Conservation (phyloP, 2,888 invertebrate species). For the Dicyrtomina minuta region DNA sequence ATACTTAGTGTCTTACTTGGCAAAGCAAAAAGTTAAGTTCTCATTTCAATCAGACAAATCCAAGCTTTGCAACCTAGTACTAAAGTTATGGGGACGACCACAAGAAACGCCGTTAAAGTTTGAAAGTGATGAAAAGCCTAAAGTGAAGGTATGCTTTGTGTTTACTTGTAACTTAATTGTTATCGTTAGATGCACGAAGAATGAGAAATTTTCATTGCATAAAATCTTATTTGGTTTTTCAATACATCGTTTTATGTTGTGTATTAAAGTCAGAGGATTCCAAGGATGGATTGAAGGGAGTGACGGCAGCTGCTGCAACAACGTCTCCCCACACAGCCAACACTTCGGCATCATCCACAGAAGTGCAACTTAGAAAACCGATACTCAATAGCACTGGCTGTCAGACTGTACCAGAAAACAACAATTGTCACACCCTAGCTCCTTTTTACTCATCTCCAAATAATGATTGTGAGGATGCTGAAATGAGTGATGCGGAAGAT, state of each 20-base stretch:
- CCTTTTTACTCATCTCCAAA: not conserved
- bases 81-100: constrained; percentile 38
- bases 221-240: too few species aligned
- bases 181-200: too few species aligned
- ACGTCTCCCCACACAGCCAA: too few species aligned
- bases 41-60: constrained; percentile 61
- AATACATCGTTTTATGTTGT: too few species aligned
- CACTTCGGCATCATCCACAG: too few species aligned
- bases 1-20: constrained; percentile 62
- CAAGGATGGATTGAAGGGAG: too few species aligned
- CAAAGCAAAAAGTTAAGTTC: constrained; percentile 59
- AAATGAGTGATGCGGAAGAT: constrained; percentile 16
- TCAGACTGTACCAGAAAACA: not conserved
- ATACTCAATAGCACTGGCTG: too few species aligned
- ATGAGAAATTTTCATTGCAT: not conserved
- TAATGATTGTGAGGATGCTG: constrained; percentile 2
- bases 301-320: too few species aligned
- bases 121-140: constrained; percentile 1
- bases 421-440: not conserved
- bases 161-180: not conserved
- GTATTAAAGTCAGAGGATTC: too few species aligned
- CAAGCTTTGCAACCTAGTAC: constrained; percentile 55
- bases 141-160: not conserved
- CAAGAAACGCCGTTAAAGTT: not conserved
- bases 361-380: too few species aligned